Evolutionary conservation across 2,113 vertebrate genomes (phyloP).

Genomic region (pig (Sus scrofa)): T2T-Sscrofa CM000818.6:422001-422500

Average conservation of each 20-base stretch:
- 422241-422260: slow-evolving; percentile 80
- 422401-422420: slow-evolving; percentile 73
- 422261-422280: slow-evolving; percentile 85
- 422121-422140: background rate
- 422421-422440: slow-evolving; percentile 44
- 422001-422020: background rate
- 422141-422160: background rate
- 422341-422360: slow-evolving; percentile 83
- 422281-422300: slow-evolving; percentile 86
- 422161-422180: background rate
- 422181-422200: background rate
- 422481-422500: slow-evolving; percentile 84
- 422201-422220: background rate
- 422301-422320: slow-evolving; percentile 80
- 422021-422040: background rate
- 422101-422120: background rate
- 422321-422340: slow-evolving; percentile 76
- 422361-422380: slow-evolving; percentile 84
- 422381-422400: slow-evolving; percentile 82
- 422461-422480: slow-evolving; percentile 71
- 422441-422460: slow-evolving; percentile 63
- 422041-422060: background rate
- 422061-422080: background rate
- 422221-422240: slow-evolving; percentile 77
- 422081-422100: background rate